Percentiles rank a stretch among this genome's conserved stretches.
These are phyloP conservation scores for Mesitornis unicolor DNA, from an alignment of 2,113 vertebrate species.

Conservation along the genomic window DNA sequence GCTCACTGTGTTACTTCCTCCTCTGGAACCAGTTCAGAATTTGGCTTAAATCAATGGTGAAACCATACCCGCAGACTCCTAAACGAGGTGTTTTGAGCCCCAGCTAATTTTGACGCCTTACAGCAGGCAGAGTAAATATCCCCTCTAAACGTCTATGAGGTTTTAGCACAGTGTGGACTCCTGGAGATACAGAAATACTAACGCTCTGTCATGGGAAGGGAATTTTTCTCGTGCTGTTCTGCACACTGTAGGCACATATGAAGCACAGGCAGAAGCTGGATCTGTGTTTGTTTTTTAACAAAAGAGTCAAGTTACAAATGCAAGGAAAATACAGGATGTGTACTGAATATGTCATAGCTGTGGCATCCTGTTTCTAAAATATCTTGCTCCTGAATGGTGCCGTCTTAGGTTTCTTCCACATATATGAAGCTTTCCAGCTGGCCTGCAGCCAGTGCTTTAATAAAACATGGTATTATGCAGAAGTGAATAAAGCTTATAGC, in stretches of 20 bases:
- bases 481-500: conserved; percentile 26
- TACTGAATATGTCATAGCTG: conserved; percentile 46
- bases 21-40: neutral
- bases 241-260: neutral
- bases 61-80: neutral
- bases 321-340: conserved; percentile 48
- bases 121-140: neutral
- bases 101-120: neutral
- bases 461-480: conserved; percentile 45
- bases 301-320: conserved; percentile 46
- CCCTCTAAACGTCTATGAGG: neutral
- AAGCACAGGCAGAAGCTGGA: neutral
- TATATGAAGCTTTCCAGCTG: conserved; percentile 37
- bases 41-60: neutral
- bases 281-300: conserved; percentile 32
- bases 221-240: neutral
- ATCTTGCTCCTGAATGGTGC: conserved; percentile 50
- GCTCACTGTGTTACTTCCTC: neutral
- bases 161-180: neutral
- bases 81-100: neutral
- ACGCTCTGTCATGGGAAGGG: neutral
- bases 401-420: conserved; percentile 51
- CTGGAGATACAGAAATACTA: neutral
- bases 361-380: conserved; percentile 57
- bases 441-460: conserved; percentile 47